A percentile compares a stretch with the other conserved stretches of the same genome.
These are phyloP conservation scores for Strongylocentrotus purpuratus DNA, from an alignment of 35 echinoderm and acorn worm genomes.

Conservation along the genomic window DNA sequence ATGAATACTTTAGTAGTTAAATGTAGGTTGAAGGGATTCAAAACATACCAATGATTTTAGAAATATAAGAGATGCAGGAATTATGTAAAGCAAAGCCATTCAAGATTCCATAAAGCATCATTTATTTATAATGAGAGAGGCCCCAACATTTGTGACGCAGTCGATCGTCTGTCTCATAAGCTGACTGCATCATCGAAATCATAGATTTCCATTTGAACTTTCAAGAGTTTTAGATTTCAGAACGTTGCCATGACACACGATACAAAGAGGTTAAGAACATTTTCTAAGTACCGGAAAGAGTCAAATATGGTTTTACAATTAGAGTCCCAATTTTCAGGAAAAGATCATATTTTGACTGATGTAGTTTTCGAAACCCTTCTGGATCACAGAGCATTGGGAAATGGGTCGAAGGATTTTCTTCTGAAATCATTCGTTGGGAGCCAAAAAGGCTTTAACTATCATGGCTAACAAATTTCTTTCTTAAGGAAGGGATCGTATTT, in stretches of 20 bases:
- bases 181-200: neutral
- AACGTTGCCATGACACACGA: neutral
- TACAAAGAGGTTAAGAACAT: slow-evolving; percentile 11
- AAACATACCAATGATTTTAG: too few relatives aligned
- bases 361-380: neutral
- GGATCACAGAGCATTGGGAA: neutral
- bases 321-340: neutral
- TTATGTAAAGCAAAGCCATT: neutral
- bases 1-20: too few relatives aligned
- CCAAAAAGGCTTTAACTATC: too few relatives aligned
- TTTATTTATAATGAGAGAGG: neutral
- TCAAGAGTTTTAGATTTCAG: neutral
- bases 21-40: too few relatives aligned
- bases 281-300: neutral
- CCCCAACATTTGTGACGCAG: neutral
- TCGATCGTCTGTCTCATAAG: neutral
- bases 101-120: neutral
- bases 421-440: neutral
- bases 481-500: neutral
- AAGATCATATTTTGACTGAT: too few relatives aligned
- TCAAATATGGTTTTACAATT: neutral
- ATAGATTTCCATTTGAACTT: slow-evolving; percentile 7
- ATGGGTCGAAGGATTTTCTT: neutral
- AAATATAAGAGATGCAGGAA: too few relatives aligned
- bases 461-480: too few relatives aligned